phyloP scores from a whole-genome alignment of 2,888 invertebrate genomes.

The Zeuzera pyrina region DNA sequence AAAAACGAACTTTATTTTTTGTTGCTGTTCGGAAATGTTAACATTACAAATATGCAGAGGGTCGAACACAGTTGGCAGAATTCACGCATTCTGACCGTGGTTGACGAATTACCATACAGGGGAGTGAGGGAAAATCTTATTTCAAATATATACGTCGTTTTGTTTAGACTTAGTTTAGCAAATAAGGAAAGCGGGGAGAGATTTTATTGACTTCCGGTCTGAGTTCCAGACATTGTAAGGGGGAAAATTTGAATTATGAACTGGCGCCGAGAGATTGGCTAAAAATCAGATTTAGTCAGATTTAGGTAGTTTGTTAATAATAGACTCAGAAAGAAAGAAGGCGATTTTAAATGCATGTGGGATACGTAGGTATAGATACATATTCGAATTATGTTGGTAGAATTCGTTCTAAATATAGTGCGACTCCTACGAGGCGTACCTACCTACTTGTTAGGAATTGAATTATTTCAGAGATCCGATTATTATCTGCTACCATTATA shows the following conservation, averaged over 20 bases:
- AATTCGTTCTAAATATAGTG: constrained; percentile 36
- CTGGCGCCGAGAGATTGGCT: too few relatives aligned
- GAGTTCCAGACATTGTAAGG: constrained; percentile 26
- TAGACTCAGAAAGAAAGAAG: too few relatives aligned
- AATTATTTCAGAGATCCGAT: too few relatives aligned
- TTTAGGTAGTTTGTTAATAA: too few relatives aligned
- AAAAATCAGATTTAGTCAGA: too few relatives aligned
- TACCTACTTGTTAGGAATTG: constrained; percentile 32
- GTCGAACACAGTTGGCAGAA: constrained; percentile 17
- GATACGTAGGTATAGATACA: too few relatives aligned
- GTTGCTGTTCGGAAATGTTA: too few relatives aligned
- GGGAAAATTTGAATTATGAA: constrained; percentile 37
- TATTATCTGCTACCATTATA: too few relatives aligned
- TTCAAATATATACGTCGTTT: constrained; percentile 9
- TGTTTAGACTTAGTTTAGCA: constrained; percentile 26
- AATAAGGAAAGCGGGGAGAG: constrained; percentile 32
- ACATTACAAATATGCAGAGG: too few relatives aligned
- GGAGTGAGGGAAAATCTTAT: constrained; percentile 27
- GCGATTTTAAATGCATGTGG: too few relatives aligned
- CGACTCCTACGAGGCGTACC: constrained; percentile 22
- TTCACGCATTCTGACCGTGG: constrained; percentile 14
- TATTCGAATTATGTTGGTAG: too few relatives aligned
- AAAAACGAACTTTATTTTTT: too few relatives aligned
- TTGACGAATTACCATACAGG: constrained; percentile 23
- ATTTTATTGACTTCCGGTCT: constrained; percentile 41